These are phyloP conservation scores for Lophotriccus pileatus DNA, from an alignment of 2,797 vertebrate species.

Conservation along the genomic window DNA sequence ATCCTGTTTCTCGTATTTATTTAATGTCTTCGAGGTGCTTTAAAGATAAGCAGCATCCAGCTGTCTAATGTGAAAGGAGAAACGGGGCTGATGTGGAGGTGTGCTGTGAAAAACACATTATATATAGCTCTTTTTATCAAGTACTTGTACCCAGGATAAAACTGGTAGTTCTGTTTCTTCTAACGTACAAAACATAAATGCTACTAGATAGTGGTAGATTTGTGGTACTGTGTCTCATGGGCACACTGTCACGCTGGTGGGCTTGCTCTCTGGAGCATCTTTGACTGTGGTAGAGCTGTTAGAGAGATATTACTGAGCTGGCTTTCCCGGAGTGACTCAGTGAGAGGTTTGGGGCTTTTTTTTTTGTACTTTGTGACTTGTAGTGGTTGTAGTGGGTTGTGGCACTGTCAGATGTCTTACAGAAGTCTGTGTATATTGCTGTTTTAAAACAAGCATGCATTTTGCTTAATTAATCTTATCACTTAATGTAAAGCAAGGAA, in stretches of 20 bases:
- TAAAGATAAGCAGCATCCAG: background rate
- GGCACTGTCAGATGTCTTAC: fast-evolving
- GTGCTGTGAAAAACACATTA: background rate
- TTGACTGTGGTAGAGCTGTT: background rate
- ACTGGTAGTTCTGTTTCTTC: background rate
- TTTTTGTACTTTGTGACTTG: background rate
- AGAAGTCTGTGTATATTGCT: background rate
- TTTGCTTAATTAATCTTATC: background rate
- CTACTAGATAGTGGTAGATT: background rate
- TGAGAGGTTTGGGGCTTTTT: background rate
- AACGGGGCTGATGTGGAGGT: background rate
- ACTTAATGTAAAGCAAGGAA: background rate
- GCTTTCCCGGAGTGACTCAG: background rate
- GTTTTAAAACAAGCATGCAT: background rate
- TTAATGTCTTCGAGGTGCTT: background rate
- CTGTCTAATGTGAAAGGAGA: background rate
- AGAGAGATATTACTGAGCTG: background rate
- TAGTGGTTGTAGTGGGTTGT: background rate
- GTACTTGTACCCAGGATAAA: background rate
- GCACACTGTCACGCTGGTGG: background rate
- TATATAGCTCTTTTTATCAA: background rate
- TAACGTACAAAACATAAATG: background rate
- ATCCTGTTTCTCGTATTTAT: conserved; percentile 4
- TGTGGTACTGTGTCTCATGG: background rate
- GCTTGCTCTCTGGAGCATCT: background rate